phyloP scores from a whole-genome alignment of 2,888 invertebrate species.

The Aporophyla lueneburgensis region DNA sequence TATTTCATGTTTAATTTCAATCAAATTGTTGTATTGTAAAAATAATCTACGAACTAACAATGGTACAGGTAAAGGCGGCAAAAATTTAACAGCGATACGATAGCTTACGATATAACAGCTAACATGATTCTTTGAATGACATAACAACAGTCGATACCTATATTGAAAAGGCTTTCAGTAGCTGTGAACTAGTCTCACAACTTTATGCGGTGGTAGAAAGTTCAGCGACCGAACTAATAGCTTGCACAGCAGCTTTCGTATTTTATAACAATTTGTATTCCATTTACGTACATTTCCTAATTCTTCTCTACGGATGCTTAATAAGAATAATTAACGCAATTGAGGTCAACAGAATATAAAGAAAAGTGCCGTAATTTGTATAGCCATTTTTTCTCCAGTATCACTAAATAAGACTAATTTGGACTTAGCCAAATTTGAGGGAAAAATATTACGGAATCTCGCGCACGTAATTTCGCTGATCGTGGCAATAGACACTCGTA shows the following conservation, averaged over 20 bases:
- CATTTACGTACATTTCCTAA: conserved; percentile 8
- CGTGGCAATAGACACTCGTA: no score
- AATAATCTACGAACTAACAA: no score
- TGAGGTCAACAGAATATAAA: conserved; percentile 14
- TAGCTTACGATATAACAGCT: background rate
- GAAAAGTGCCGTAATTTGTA: conserved; percentile 13
- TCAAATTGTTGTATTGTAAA: no score
- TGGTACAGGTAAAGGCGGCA: no score
- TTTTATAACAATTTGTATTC: conserved; percentile 14
- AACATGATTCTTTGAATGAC: background rate
- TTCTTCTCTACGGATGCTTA: background rate
- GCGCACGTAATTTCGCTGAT: background rate
- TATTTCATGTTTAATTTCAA: no score
- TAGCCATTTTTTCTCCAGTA: background rate
- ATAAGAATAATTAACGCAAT: conserved; percentile 15
- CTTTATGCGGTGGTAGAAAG: conserved; percentile 4
- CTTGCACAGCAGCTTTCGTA: background rate
- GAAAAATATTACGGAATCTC: background rate
- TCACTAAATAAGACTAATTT: conserved; percentile 26
- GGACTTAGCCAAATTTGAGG: background rate
- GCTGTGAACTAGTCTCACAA: background rate
- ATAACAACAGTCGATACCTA: background rate
- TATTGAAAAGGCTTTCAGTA: background rate
- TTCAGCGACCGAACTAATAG: background rate
- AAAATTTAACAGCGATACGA: no score